These are phyloP conservation scores for Climacteris rufus DNA, from an alignment of 2,113 vertebrate genomes.

Conservation along the genomic window DNA sequence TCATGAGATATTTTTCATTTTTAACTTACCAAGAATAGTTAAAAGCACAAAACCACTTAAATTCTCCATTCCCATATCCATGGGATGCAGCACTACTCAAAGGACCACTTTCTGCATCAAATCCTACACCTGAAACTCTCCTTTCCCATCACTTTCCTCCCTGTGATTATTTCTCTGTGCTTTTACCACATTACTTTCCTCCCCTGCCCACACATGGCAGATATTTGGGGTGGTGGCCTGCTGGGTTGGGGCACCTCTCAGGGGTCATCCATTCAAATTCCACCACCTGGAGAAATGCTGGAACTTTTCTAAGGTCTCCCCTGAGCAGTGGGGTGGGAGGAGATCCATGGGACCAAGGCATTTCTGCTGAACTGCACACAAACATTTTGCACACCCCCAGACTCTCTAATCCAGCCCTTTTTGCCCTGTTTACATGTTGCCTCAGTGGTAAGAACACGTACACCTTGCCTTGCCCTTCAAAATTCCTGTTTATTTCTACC, in stretches of 20 bases:
- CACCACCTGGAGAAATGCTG: neutral
- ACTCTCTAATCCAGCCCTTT: neutral
- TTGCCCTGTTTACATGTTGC: neutral
- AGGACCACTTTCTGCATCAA: neutral
- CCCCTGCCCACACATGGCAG: rapidly evolving
- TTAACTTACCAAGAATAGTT: neutral
- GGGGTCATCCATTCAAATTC: neutral
- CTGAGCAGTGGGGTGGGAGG: neutral
- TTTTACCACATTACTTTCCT: neutral
- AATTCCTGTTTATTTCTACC: neutral
- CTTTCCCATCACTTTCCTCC: neutral
- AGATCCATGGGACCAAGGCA: neutral
- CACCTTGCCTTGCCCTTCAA: neutral
- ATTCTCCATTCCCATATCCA: neutral
- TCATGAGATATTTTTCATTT: neutral
- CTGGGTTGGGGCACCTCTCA: neutral
- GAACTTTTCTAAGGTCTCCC: neutral
- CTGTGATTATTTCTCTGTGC: neutral
- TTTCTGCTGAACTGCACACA: neutral
- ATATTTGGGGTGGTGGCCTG: neutral
- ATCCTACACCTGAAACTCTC: neutral
- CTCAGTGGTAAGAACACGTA: neutral
- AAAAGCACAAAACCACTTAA: neutral
- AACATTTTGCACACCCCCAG: neutral
- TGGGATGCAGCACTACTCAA: neutral